Base-by-base conservation (phyloP, 1,140 invertebrate genomes). In the Thereuonema tuberculata region DNA sequence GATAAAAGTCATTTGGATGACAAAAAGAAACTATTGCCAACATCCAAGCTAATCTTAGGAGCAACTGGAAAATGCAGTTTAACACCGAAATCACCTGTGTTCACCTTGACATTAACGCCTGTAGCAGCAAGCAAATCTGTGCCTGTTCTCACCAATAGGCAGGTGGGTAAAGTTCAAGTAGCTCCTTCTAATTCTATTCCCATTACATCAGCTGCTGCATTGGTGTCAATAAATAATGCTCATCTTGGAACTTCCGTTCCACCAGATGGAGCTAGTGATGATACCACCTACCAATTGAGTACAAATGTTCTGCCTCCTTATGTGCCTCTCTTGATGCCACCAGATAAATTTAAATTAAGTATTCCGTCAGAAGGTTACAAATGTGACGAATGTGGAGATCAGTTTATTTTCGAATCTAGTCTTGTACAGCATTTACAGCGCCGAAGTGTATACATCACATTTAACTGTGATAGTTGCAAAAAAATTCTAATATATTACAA, bases 331-430 rank as follows among this genome's bases (percentile, higher is more conserved):
- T 28, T 24, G 21, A 59, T 58, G 23, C 20, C 63, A 25, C 64
- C 65, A 21, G 59, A 61, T 20, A 29, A 64, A 47, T 31, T 67
- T 2, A 66, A 64, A 53, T 54, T 52, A n/a, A 23, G 31, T 0
- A 28, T 63, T 20, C 57, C 59, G 23, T 26, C 54, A 2, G 58
- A 60, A 20, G 47, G 43, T 0, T 61, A 64, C 49, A 49, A 63
- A 25, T 70, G 69, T 56, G 62, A 58, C 48, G 66, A 70, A 55
- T 71, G 70, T 66, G 69, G 69, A 1, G 70, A 71, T 57, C 63
- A 64, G 9, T 71, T 68, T 62, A n/a, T 59, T 2, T 60, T 68
- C 9, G 64, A 65, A 43, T 63, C 65, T 15, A 71, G 68, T 59
- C 60, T 70, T 2, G 47, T 55, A 1, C 58, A 62, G 28, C 70